Conservation (phyloP, 2,113 vertebrate species). For the Amazona guildingii region DNA sequence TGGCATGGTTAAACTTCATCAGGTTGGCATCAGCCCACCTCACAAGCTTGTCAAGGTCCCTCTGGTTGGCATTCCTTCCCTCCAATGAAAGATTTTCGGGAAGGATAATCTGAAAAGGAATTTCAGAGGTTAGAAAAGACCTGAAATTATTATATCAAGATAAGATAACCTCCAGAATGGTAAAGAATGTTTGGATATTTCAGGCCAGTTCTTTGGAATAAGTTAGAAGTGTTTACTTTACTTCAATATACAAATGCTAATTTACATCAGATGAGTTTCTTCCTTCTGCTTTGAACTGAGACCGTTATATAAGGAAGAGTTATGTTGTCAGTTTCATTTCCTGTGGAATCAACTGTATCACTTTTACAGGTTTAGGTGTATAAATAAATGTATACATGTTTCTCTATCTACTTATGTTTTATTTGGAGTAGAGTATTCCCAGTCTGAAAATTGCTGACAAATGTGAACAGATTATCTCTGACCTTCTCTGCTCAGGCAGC, state of each 20-base stretch:
- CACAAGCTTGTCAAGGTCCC: too few species aligned
- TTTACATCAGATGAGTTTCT: neutral
- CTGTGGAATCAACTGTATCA: neutral
- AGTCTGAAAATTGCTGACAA: constrained; percentile 25
- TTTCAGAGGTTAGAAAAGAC: neutral
- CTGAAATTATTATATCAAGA: neutral
- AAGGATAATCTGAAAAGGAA: neutral
- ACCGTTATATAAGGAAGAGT: neutral
- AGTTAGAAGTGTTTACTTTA: neutral
- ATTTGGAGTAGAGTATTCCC: neutral
- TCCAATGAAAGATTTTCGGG: neutral
- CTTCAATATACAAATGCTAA: neutral
- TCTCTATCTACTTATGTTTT: neutral
- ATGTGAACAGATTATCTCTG: constrained; percentile 18
- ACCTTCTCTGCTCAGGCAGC: neutral
- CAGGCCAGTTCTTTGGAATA: neutral
- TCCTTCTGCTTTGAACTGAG: neutral
- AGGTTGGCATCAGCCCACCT: too few species aligned
- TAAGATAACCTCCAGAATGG: neutral
- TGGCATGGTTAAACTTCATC: too few species aligned
- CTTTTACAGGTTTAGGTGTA: neutral
- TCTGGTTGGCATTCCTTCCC: too few species aligned
- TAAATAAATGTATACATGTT: neutral
- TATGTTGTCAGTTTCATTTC: neutral
- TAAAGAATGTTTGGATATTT: neutral